These are phyloP conservation scores for Rhabdomys dilectus DNA, from an alignment of 2,113 vertebrate species.

Conservation along the genomic window DNA sequence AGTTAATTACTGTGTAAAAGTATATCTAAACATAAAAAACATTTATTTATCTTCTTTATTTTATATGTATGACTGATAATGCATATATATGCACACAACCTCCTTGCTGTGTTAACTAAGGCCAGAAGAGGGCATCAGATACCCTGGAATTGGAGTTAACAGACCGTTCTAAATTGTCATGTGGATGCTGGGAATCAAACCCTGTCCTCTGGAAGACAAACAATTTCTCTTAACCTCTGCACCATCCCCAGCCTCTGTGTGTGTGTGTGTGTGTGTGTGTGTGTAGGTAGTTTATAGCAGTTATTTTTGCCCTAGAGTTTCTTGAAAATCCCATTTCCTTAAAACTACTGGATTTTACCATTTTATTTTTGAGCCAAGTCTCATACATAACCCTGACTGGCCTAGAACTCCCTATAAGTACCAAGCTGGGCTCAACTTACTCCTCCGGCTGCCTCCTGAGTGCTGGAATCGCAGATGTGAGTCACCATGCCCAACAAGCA, in stretches of 20 bases:
- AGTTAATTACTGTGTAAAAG: slow-evolving; percentile 33
- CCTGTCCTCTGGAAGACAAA: not conserved
- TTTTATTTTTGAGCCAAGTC: not conserved
- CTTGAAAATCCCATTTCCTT: not conserved
- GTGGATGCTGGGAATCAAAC: not conserved
- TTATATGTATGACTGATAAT: not conserved
- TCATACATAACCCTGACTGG: not conserved
- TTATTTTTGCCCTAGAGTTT: not conserved
- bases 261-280: no score
- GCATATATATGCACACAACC: not conserved
- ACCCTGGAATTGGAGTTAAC: not conserved
- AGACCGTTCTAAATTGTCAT: not conserved
- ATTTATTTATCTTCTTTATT: not conserved
- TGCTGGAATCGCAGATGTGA: not conserved
- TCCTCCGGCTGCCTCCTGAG: not conserved
- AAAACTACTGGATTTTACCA: not conserved
- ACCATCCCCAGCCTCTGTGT: not conserved
- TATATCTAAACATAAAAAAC: not conserved
- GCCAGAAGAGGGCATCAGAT: not conserved
- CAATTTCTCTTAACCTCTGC: not conserved
- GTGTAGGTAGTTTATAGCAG: not conserved
- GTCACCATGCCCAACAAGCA: no score
- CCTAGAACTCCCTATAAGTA: not conserved
- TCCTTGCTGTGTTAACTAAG: not conserved
- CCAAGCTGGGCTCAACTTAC: fast-evolving